Percentiles rank a stretch among this genome's conserved stretches.
Evolutionary conservation across 2,797 vertebrate genomes (phyloP).

Genomic region (Lophura swinhoii): DNA sequence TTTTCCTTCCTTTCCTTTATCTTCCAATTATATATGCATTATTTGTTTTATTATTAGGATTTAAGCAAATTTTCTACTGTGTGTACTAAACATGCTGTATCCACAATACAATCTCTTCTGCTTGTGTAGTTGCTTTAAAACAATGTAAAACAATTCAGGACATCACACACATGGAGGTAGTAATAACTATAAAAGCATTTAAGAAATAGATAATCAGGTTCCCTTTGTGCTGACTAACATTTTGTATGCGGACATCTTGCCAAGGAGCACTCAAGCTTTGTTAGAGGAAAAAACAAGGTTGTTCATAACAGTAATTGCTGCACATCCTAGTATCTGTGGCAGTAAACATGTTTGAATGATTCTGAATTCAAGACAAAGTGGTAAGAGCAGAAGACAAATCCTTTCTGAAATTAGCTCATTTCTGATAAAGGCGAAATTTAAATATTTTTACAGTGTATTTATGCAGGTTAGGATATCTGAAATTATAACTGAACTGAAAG

Average conservation of each 20-base stretch:
- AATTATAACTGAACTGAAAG: background rate
- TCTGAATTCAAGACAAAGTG: background rate
- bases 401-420: background rate
- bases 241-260: background rate
- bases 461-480: background rate
- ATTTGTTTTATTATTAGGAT: background rate
- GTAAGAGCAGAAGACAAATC: background rate
- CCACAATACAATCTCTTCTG: background rate
- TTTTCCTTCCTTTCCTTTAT: background rate
- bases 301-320: background rate
- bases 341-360: background rate
- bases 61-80: background rate
- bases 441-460: background rate
- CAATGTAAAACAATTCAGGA: background rate
- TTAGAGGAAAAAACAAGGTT: background rate
- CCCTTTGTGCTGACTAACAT: background rate
- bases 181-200: constrained; percentile 2
- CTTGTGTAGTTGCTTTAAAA: background rate
- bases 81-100: background rate
- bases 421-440: background rate
- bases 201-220: constrained; percentile 3
- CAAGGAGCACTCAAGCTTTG: background rate
- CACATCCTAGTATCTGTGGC: background rate
- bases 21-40: accelerated
- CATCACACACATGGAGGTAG: background rate